A percentile compares a stretch with the other conserved stretches of the same genome.
Evolutionary conservation across 1,140 invertebrate species (phyloP).

Genomic region (Papilio glaucus): DNA sequence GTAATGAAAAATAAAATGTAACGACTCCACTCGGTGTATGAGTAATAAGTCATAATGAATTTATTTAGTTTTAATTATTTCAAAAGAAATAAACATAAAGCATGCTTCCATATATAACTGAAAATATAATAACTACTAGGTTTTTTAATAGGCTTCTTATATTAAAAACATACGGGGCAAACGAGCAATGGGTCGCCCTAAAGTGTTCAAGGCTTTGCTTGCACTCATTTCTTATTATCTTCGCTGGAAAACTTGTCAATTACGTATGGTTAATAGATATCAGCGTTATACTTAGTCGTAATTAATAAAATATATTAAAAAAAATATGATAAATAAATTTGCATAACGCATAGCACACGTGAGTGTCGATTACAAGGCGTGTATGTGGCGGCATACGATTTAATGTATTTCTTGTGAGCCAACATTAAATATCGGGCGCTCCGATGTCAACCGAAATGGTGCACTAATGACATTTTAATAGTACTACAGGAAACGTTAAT

Average conservation of each 20-base stretch:
- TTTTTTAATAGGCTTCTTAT: too few relatives aligned
- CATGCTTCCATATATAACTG: too few relatives aligned
- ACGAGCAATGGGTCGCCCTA: too few relatives aligned
- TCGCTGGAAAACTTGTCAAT: too few relatives aligned
- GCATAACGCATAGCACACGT: neutral
- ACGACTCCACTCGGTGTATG: neutral
- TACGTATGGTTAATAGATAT: too few relatives aligned
- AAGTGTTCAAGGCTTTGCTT: too few relatives aligned
- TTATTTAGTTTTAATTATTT: neutral
- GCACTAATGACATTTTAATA: slow-evolving; percentile 72
- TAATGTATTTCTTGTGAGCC: slow-evolving; percentile 48
- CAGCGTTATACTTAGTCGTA: too few relatives aligned
- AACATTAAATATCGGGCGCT: slow-evolving; percentile 44
- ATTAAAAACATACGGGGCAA: too few relatives aligned
- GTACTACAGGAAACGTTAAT: slow-evolving; percentile 52
- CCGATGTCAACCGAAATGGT: slow-evolving; percentile 59
- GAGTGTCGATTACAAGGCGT: slow-evolving; percentile 9
- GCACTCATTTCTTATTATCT: too few relatives aligned
- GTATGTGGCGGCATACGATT: slow-evolving; percentile 30
- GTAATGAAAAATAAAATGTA: neutral
- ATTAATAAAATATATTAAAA: too few relatives aligned
- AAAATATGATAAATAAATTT: neutral
- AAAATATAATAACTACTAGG: too few relatives aligned
- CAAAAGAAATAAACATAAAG: too few relatives aligned
- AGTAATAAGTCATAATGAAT: neutral